Conservation (phyloP, 2,888 invertebrate genomes). For the Nomada lathburiana region DNA sequence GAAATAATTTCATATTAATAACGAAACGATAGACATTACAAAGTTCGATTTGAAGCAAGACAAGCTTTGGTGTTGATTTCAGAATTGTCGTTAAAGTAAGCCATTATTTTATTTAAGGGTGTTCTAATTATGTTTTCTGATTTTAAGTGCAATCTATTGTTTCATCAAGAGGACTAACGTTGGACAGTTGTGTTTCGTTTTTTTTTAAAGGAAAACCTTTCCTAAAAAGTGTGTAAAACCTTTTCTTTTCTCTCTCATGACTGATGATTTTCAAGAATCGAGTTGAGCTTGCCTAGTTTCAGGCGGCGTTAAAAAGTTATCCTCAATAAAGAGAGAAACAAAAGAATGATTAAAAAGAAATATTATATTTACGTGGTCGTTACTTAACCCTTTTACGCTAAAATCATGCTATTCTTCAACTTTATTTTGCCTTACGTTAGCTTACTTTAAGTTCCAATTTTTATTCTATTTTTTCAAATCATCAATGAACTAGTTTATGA, state of each 20-base stretch:
- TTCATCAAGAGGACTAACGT: background rate
- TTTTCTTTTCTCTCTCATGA: constrained; percentile 37
- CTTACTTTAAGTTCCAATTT: too few relatives aligned
- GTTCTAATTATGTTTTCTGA: background rate
- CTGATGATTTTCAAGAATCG: constrained; percentile 49
- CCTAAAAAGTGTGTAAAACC: background rate
- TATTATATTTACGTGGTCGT: constrained; percentile 1
- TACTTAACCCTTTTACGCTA: constrained; percentile 28
- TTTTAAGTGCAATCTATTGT: constrained; percentile 38
- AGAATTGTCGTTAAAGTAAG: background rate
- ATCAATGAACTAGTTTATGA: too few relatives aligned
- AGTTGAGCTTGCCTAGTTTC: constrained; percentile 64
- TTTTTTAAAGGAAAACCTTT: constrained; percentile 13
- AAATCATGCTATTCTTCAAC: too few relatives aligned
- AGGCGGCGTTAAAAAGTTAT: constrained; percentile 68
- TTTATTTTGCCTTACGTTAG: too few relatives aligned
- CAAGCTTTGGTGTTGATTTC: background rate
- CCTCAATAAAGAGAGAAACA: constrained; percentile 71
- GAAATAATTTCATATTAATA: constrained; percentile 6
- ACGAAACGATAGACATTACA: background rate
- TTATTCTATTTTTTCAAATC: too few relatives aligned
- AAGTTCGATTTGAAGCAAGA: background rate
- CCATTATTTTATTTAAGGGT: background rate
- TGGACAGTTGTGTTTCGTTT: constrained; percentile 1
- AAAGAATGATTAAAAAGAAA: constrained; percentile 59